Evolutionary conservation across 2,797 vertebrate species (phyloP), one percentile per base, ranked within the genome.

Genomic region (Pangasius larnaudii): DNA sequence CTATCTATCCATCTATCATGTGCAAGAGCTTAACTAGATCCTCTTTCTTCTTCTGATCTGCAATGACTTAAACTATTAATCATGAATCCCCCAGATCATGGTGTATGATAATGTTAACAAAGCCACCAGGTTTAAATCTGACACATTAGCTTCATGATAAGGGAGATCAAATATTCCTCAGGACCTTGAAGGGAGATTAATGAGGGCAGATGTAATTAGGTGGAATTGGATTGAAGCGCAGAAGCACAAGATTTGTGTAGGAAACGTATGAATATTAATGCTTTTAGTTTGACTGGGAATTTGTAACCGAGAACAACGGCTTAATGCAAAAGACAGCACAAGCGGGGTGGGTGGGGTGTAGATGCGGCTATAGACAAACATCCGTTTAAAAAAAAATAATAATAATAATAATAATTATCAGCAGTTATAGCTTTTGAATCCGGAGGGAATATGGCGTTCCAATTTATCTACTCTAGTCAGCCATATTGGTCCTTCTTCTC

Each of bases 201-300:
- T 65, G 78, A 86, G 88, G 82, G 78, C 33, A 71, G 63, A 53
- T 75, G 49, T 85, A 89, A 90, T 89, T 89, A 77, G 67, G 61
- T 59, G 71, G 75, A 89, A 87, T 65, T 88, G 84, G 79, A 89
- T 88, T 87, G 79, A 89, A 87, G 87, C 58, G 72, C 42, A 63
- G 71, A 72, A 27, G 39, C 27, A 14, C 61, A 49, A 88, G 69
- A 86, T 89, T 86, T 93, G 90, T 90, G 90, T 93, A 89, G 69
- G 59, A 69, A 78, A 79, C n/a, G 82, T 53, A 85, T 88, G 77
- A 89, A 90, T 85, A 89, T 86, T 79, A 90, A 89, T 87, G 71
- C n/a, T 24, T 77, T 49, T 78, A 84, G 27, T 67, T 90, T 39
- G 46, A 63, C 30, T 58, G 65, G 51, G 71, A 89, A 11, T 89